Percentiles rank a stretch among this genome's conserved stretches.
Evolutionary conservation across 2,113 vertebrate genomes (phyloP).

Genomic region (Anguilla rostrata): DNA sequence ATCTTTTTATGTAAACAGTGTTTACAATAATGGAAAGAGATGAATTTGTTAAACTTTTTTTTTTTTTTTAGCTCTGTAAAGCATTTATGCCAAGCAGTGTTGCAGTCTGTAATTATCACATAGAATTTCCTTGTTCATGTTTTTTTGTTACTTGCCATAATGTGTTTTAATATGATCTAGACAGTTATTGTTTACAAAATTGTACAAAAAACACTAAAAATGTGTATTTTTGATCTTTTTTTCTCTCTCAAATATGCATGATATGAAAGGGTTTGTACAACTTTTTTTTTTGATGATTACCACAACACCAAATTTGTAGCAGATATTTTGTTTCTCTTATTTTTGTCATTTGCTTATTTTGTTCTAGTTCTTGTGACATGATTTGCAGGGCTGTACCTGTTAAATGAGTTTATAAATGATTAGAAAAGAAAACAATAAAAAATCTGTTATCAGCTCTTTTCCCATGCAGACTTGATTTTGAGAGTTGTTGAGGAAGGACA

Average conservation of each 20-base stretch:
- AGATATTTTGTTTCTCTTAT: constrained; percentile 36
- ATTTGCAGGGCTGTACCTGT: constrained; percentile 62
- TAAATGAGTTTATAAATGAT: constrained; percentile 68
- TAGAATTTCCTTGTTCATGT: constrained; percentile 31
- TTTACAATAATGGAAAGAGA: constrained; percentile 33
- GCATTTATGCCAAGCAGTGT: constrained; percentile 59
- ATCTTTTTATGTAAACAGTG: constrained; percentile 37
- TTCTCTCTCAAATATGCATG: constrained; percentile 42
- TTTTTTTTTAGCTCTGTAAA: constrained; percentile 46
- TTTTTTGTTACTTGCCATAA: constrained; percentile 44
- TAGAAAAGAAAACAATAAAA: constrained; percentile 64
- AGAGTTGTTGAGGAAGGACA: not conserved
- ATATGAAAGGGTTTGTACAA: constrained; percentile 43
- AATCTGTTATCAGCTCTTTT: constrained; percentile 41
- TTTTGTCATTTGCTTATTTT: constrained; percentile 60
- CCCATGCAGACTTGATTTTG: constrained; percentile 14
- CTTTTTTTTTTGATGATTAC: constrained; percentile 28
- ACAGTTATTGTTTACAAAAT: constrained; percentile 67
- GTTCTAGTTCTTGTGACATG: constrained; percentile 57
- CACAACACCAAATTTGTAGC: constrained; percentile 63
- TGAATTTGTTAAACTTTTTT: constrained; percentile 41
- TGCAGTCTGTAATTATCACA: constrained; percentile 41
- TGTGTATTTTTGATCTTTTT: constrained; percentile 42
- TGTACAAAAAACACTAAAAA: constrained; percentile 69
- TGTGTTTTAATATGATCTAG: constrained; percentile 47